Evolutionary conservation across 2,113 vertebrate species (phyloP).

Genomic region (Megalops atlanticus): DNA sequence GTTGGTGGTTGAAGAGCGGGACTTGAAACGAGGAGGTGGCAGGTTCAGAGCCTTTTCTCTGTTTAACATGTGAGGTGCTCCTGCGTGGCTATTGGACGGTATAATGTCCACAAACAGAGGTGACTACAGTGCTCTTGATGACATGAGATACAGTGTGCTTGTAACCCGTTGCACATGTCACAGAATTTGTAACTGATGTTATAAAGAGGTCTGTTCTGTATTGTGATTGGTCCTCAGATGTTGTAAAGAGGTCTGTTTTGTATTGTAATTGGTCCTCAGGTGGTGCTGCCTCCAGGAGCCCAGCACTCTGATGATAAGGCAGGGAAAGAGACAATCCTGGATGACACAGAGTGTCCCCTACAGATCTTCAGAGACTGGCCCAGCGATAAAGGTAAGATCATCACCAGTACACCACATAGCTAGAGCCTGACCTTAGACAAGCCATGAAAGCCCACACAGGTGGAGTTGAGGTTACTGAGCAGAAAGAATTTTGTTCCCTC

Average conservation of each 20-base stretch:
- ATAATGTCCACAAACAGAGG: too few relatives aligned
- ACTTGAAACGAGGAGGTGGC: background rate
- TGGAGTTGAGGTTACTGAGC: background rate
- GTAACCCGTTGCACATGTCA: too few relatives aligned
- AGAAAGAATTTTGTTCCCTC: background rate
- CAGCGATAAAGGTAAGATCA: slow-evolving; percentile 90
- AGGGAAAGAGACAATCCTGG: slow-evolving; percentile 85
- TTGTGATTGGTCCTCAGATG: background rate
- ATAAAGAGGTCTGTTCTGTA: background rate
- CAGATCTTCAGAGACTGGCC: slow-evolving; percentile 98
- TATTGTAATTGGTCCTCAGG: slow-evolving; percentile 50
- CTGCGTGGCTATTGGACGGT: too few relatives aligned
- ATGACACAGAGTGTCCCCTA: slow-evolving; percentile 90
- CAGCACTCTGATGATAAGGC: slow-evolving; percentile 91
- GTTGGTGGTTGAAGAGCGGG: background rate
- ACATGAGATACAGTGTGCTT: too few relatives aligned
- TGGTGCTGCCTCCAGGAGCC: slow-evolving; percentile 75
- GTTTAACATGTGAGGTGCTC: background rate
- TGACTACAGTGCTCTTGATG: too few relatives aligned
- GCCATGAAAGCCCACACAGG: background rate
- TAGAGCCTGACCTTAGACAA: too few relatives aligned
- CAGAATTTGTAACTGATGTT: too few relatives aligned
- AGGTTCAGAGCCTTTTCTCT: too few relatives aligned
- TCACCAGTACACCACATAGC: background rate
- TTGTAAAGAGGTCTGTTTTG: background rate